Base-by-base conservation (phyloP, 2,113 vertebrate genomes). In the Oxyura jamaicensis region DNA sequence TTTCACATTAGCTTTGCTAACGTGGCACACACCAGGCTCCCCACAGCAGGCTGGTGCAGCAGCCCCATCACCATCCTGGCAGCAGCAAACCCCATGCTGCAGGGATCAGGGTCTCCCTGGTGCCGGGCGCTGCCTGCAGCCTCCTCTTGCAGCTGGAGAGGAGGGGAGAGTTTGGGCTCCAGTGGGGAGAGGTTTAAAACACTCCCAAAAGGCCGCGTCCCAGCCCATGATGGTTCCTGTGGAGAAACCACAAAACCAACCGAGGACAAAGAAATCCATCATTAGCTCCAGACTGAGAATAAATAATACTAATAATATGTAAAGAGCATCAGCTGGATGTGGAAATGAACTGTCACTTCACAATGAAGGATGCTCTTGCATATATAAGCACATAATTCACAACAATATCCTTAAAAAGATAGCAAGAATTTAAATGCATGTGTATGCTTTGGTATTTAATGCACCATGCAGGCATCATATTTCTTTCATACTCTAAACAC, bases 361-460 rank as follows among this genome's bases (percentile, higher is more conserved):
- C 63, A 59, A 31, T 97, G 93, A 97, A 88, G 58, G 55, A 96
- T 95, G 88, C 62, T 91, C 28, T 91, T 93, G 94, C 91, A 78
- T 65, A 94, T 85, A 80, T 39, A 95, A 95, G 78, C 95, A 81
- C 71, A 91, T 96, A 95, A 96, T 89, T 96, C 92, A 96, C 63
- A 83, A 73, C 41, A 87, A 85, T 91, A 94, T 92, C 59, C 91
- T 91, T 88, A 96, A 96, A 94, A 97, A 96, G 95, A 95, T 53
- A 96, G 94, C 78, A 96, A 89, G 90, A 95, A 96, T 95, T 96
- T 96, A 96, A 95, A 94, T 90, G 85, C 77, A 26, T 95, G 21
- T 39, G 75, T 91, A 96, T 91, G 81, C 83, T 93, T 87, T 31
- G 23, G 67, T 91, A 95, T 96, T 96, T 94, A 95, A 96, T 93